A percentile compares a stretch with the other conserved stretches of the same genome.
Conservation (phyloP, 64 coral and sea anemone species). For the Porites lutea region DNA sequence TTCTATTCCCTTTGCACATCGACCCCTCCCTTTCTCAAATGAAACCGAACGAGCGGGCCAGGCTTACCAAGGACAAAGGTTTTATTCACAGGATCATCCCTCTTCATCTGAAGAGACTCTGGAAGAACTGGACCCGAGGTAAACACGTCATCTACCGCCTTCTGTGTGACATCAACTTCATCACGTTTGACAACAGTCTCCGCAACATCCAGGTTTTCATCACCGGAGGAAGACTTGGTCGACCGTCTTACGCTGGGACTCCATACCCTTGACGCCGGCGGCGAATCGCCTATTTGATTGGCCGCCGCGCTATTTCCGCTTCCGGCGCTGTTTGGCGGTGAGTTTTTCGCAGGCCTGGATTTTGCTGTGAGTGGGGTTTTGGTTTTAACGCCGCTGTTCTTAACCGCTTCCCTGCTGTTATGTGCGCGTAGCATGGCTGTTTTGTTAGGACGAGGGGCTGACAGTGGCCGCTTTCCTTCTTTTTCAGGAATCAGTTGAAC, state of each 20-base stretch:
- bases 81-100: slow-evolving; percentile 76
- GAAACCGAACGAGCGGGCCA: not conserved
- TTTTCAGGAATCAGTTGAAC: slow-evolving; percentile 22
- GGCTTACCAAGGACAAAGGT: slow-evolving; percentile 89
- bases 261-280: slow-evolving; percentile 46
- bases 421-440: slow-evolving; percentile 79
- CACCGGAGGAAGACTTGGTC: slow-evolving; percentile 29
- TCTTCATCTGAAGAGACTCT: slow-evolving; percentile 75
- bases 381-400: slow-evolving; percentile 31
- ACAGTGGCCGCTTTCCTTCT: slow-evolving; percentile 65
- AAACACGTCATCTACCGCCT: slow-evolving; percentile 77
- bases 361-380: slow-evolving; percentile 11
- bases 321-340: not conserved
- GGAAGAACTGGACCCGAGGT: slow-evolving; percentile 49
- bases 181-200: not conserved
- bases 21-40: too few relatives aligned
- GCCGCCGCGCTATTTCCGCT: not conserved
- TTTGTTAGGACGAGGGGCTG: slow-evolving; percentile 83
- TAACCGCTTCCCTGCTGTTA: slow-evolving; percentile 76
- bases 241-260: slow-evolving; percentile 34
- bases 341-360: not conserved
- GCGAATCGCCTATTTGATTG: not conserved
- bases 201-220: not conserved
- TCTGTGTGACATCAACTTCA: slow-evolving; percentile 51
- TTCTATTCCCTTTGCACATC: too few relatives aligned